A percentile compares a stretch with the other conserved stretches of the same genome.
Evolutionary conservation across 1,140 invertebrate species (phyloP).

Genomic region (Phocides pigmalion): DNA sequence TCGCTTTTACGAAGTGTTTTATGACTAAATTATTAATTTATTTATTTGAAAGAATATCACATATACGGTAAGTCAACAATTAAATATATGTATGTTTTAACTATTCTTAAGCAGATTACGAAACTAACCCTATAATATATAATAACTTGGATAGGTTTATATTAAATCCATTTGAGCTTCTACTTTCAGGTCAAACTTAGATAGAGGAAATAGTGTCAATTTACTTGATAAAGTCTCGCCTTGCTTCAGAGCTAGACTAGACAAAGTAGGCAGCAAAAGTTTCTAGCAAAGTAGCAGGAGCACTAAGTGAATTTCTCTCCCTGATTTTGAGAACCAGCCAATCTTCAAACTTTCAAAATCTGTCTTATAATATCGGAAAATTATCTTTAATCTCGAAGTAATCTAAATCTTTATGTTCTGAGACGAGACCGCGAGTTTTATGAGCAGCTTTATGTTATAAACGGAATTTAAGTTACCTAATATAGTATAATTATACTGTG

Average conservation of each 20-base stretch:
- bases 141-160: no score
- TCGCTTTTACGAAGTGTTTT: no score
- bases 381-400: neutral
- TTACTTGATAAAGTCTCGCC: conserved; percentile 11
- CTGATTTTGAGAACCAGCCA: conserved; percentile 13
- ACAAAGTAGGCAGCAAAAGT: conserved; percentile 18
- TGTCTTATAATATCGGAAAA: neutral
- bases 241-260: conserved; percentile 1
- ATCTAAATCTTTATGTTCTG: neutral
- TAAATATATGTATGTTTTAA: no score
- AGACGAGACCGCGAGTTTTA: no score
- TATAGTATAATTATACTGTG: no score
- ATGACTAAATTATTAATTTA: no score
- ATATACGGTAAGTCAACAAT: no score
- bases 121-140: no score
- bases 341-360: conserved; percentile 1
- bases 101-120: no score
- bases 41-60: no score
- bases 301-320: conserved; percentile 16
- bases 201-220: conserved; percentile 10
- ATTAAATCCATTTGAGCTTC: conserved; percentile 1
- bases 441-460: no score
- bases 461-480: no score
- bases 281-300: conserved; percentile 7
- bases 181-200: neutral